These are phyloP conservation scores for Apaloderma vittatum DNA, from an alignment of 2,113 vertebrate genomes.

Conservation along the genomic window DNA sequence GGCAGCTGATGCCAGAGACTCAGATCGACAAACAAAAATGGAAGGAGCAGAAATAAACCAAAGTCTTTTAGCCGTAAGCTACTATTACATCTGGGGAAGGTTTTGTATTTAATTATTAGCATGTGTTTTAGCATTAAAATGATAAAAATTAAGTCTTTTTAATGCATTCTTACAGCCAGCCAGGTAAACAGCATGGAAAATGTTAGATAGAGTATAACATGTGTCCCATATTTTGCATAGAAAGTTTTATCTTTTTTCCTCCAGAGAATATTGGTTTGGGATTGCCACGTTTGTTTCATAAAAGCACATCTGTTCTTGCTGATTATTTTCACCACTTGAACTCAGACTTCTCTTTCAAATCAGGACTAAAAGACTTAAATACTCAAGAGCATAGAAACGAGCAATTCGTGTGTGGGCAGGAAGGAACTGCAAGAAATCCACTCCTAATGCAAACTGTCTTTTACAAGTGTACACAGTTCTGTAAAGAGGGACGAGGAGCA, in stretches of 20 bases:
- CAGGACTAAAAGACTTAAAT: not conserved
- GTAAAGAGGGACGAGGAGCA: not conserved
- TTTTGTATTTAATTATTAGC: not conserved
- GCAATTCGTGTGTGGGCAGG: not conserved
- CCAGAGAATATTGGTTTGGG: not conserved
- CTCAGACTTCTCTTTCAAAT: not conserved
- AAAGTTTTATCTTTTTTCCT: not conserved
- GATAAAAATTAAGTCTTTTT: not conserved
- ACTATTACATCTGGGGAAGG: not conserved
- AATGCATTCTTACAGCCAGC: not conserved
- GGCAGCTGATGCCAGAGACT: conserved; percentile 88
- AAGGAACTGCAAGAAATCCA: not conserved
- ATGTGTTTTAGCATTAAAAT: not conserved
- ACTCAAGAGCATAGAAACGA: not conserved
- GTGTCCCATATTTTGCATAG: not conserved
- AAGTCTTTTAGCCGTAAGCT: conserved; percentile 92
- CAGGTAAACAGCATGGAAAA: not conserved
- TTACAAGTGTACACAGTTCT: not conserved
- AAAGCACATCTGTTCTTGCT: not conserved
- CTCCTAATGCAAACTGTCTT: not conserved
- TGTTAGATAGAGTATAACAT: not conserved
- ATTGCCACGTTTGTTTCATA: not conserved
- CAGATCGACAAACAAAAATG: conserved; percentile 89
- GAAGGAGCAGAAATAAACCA: conserved; percentile 96
- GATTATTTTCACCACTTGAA: not conserved